phyloP scores from a whole-genome alignment of 2,113 vertebrate species.

The Centropristis striata region DNA sequence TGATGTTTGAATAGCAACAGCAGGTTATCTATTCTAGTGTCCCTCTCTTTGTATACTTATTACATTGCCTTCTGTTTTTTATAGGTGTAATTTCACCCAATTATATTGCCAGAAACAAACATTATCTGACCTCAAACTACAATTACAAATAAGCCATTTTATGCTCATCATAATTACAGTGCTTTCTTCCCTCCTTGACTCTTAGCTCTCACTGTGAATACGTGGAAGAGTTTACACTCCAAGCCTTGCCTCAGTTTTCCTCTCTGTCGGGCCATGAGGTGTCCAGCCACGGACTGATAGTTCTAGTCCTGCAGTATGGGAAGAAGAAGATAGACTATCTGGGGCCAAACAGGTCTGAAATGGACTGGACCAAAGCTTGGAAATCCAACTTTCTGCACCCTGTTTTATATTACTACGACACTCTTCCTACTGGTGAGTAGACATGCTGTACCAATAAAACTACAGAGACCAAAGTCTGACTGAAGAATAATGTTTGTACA shows the following conservation, averaged over 20 bases:
- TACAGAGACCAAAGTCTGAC: neutral
- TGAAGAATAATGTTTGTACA: neutral
- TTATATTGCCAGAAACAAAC: neutral
- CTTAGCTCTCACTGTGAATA: conserved; percentile 87
- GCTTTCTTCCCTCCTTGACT: neutral
- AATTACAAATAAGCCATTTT: neutral
- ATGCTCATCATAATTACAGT: neutral
- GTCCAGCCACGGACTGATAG: conserved; percentile 87
- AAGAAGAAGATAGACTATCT: conserved; percentile 88
- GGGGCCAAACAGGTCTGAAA: conserved; percentile 89
- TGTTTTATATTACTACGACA: conserved; percentile 93
- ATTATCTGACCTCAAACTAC: neutral
- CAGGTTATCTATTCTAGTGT: too few relatives aligned
- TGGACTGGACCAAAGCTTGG: conserved; percentile 92
- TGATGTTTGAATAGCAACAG: too few relatives aligned
- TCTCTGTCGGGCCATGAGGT: conserved; percentile 87
- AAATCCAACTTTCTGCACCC: conserved; percentile 97
- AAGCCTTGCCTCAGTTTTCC: conserved; percentile 90
- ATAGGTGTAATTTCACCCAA: neutral
- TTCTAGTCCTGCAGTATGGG: conserved; percentile 94
- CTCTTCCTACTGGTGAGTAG: conserved; percentile 90
- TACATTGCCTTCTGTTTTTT: neutral
- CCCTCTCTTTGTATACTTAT: neutral
- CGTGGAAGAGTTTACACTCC: conserved; percentile 93
- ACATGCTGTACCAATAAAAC: neutral